Percentiles rank a stretch among this genome's conserved stretches.
Conservation (phyloP, 2,113 vertebrate species). For the Thinocorus orbignyianus region DNA sequence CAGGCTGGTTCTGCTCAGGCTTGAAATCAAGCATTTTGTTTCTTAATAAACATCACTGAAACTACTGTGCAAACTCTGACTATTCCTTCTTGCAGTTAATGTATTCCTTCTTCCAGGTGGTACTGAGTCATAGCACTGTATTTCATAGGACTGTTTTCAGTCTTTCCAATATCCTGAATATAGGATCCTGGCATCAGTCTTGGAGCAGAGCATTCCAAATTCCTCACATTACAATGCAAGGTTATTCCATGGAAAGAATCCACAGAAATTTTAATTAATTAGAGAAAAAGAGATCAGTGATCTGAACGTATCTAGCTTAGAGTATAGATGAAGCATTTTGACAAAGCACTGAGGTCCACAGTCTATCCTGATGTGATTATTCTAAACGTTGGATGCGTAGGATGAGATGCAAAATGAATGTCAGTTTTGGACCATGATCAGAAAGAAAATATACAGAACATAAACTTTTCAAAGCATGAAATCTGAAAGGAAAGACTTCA, state of each 20-base stretch:
- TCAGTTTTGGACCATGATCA: not conserved
- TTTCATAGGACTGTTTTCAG: not conserved
- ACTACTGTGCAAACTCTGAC: not conserved
- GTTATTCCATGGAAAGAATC: not conserved
- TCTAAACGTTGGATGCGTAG: not conserved
- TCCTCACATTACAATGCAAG: not conserved
- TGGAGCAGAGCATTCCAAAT: not conserved
- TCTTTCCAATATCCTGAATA: not conserved
- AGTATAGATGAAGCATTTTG: not conserved
- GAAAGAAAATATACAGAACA: not conserved
- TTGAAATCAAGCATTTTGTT: not conserved
- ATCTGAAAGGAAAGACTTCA: not conserved
- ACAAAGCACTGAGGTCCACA: not conserved
- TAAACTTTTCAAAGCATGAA: not conserved
- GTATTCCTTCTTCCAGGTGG: not conserved
- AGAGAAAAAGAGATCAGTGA: not conserved
- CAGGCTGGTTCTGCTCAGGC: not conserved
- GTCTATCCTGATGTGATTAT: not conserved
- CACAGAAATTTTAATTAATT: not conserved
- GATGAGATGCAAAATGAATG: not conserved
- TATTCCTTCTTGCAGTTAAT: not conserved
- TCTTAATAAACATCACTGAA: not conserved
- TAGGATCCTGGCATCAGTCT: not conserved
- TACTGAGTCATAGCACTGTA: not conserved
- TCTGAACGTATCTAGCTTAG: not conserved